Base-by-base conservation (phyloP, 1,140 invertebrate genomes). In the Tigriopus japonicus region DNA sequence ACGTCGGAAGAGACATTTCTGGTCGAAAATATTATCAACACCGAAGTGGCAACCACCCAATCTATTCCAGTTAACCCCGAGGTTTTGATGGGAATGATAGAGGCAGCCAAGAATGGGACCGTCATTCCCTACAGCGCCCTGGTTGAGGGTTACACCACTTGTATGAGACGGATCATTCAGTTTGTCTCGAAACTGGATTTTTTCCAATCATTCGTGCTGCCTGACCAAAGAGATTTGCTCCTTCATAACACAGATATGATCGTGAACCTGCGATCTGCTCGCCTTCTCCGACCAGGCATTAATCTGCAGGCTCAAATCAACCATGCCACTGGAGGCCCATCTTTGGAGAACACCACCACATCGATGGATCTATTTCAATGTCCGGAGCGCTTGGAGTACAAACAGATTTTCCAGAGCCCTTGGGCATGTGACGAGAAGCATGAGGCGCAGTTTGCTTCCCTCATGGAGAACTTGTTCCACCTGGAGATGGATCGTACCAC, bases 171-270 rank as follows among this genome's bases (percentile, higher is more conserved):
- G 42, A 42, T 58, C 55, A 58, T 58, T 42, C 24, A 40, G 21
- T 41, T 58, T 43, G 17, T 41, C 10, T 41, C 41, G 1, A 58
- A 28, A 17, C 17, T 58, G 41, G 55, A 58, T 41, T 42, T 58
- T 23, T 58, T 58, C 41, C n/a, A 23, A 12, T 41, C 13, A 2
- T 58, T 58, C 28, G 13, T 14, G 21, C 10, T 40, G n/a, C 15
- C 35, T 14, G 55, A 58, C 41, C 55, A 58, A 42, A 3, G 17
- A 2, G 15, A 23, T 23, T 41, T 58, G 14, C 55, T 58, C 13
- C 55, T 58, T 23, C 15, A 23, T 17, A 58, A 58, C 40, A 42
- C 41, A 23, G 55, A 58, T 23, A 58, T 58, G 55, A 42, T 58
- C 28, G 55, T 58, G 21, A 58, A 58, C 28, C 35, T 58, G 5